These are phyloP conservation scores for Linepithema humile DNA, from an alignment of 1,140 invertebrate genomes.

Conservation along the genomic window DNA sequence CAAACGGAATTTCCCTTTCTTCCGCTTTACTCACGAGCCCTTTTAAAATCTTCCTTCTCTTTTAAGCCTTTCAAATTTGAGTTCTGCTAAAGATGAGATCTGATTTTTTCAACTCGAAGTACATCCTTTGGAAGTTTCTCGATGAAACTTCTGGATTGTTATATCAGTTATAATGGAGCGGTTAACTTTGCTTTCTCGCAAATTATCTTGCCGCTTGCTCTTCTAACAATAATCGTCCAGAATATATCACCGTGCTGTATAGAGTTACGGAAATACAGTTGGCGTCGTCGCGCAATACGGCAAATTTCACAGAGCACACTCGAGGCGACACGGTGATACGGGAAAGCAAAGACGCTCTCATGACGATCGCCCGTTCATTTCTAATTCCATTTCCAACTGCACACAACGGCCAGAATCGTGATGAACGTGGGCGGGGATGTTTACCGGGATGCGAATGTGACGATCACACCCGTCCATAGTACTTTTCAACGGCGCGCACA, in stretches of 20 bases:
- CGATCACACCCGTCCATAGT: background rate
- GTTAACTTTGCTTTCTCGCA: conserved; percentile 8
- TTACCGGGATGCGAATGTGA: conserved; percentile 22
- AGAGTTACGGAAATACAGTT: background rate
- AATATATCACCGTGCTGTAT: background rate
- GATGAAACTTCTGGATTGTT: background rate
- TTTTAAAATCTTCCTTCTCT: background rate
- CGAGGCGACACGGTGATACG: background rate
- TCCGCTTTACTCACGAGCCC: no score
- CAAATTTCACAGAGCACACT: background rate
- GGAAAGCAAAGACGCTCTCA: conserved; percentile 12
- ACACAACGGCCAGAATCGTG: conserved; percentile 19
- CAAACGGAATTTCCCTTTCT: background rate
- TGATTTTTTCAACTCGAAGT: background rate
- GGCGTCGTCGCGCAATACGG: background rate
- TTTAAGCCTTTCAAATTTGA: background rate
- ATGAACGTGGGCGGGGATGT: conserved; percentile 11
- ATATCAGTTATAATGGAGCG: background rate
- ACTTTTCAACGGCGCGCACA: background rate
- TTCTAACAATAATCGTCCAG: background rate
- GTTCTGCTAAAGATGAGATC: background rate
- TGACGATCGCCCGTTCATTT: conserved; percentile 8
- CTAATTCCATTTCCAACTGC: conserved; percentile 33
- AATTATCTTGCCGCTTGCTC: background rate
- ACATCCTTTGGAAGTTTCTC: background rate